Evolutionary conservation across 2,113 vertebrate genomes (phyloP).

Genomic region (Noturus placidus): DNA sequence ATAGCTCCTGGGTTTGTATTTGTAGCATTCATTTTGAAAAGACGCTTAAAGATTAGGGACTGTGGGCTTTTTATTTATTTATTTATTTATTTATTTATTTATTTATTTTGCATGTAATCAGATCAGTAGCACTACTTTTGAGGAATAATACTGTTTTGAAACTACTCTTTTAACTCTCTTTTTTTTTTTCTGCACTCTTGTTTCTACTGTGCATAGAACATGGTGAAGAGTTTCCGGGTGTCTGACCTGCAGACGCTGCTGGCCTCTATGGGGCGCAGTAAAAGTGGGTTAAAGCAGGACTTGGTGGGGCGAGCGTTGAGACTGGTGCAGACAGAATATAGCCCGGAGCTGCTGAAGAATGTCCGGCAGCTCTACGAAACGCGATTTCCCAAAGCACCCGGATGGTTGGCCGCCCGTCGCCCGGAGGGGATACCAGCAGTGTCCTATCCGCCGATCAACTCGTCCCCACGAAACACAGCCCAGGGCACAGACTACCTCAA

Average conservation of each 20-base stretch:
- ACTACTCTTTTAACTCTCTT: not conserved
- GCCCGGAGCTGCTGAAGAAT: conserved; percentile 95
- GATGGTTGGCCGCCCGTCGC: conserved; percentile 70
- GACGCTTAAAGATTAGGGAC: not conserved
- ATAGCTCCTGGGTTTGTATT: not conserved
- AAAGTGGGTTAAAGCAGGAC: conserved; percentile 97
- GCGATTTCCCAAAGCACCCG: conserved; percentile 85
- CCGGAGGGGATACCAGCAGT: conserved; percentile 76
- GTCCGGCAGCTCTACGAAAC: conserved; percentile 97
- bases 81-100: too few species aligned
- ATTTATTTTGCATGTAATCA: not conserved
- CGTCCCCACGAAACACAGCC: conserved; percentile 71
- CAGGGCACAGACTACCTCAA: conserved; percentile 93
- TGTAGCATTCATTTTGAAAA: not conserved
- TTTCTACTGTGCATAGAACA: conserved; percentile 77
- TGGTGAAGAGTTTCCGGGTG: conserved; percentile 99
- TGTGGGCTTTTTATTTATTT: too few species aligned
- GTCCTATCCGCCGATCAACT: conserved; percentile 73
- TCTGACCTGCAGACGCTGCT: conserved; percentile 98
- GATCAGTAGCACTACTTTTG: not conserved
- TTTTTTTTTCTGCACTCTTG: not conserved
- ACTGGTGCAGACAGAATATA: conserved; percentile 95
- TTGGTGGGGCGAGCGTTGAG: conserved; percentile 92
- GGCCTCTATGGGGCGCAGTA: conserved; percentile 96
- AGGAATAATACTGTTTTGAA: not conserved